Evolutionary conservation across 2,888 invertebrate species (phyloP), one percentile per base, ranked within the genome.

Genomic region (Cephus sareptanus): DNA sequence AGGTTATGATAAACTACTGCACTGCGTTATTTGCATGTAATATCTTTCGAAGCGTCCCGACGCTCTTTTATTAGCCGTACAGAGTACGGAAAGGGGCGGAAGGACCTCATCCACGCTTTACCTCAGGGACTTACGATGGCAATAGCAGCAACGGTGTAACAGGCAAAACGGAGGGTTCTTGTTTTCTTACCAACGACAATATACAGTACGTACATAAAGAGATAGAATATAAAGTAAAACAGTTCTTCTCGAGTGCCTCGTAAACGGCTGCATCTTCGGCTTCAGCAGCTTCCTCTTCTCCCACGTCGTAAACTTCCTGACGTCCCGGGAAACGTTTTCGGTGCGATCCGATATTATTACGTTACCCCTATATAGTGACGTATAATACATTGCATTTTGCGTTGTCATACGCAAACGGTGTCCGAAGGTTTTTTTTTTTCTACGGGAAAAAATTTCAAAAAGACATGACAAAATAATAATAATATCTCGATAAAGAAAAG

Each of bases 301-400:
- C 82, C 86, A 82, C 83, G 81, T 88, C 87, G 83, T 89, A 88
- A 88, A 87, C 82, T 82, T 81, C 78, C 68, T 23, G 71, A 56
- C 56, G 23, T 56, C 2, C 23, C 15, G 15, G 6, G 15, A 40
- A 23, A 40, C 80, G 77, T 75, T 35, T 40, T 74, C 78, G 75
- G 74, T 75, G 74, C 79, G 81, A 83, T 82, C 84, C 81, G 80
- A 86, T 84, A 87, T 86, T 83, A 82, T 85, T 86, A 85, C 79
- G 34, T n/a, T 75, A n/a, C 69, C 35, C 12, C 0, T 35, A 12
- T 12, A 35, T 1, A 33, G 68, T 75, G 35, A 34, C 69, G 79
- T 80, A 75, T 81, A 83, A 84, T 81, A 83, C 82, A 84, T 80
- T 79, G 77, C 81, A 73, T 74, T 79, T 81, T 82, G 31, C 33